Evolutionary conservation across 2,888 invertebrate species (phyloP).

Genomic region (Phasia obesa): DNA sequence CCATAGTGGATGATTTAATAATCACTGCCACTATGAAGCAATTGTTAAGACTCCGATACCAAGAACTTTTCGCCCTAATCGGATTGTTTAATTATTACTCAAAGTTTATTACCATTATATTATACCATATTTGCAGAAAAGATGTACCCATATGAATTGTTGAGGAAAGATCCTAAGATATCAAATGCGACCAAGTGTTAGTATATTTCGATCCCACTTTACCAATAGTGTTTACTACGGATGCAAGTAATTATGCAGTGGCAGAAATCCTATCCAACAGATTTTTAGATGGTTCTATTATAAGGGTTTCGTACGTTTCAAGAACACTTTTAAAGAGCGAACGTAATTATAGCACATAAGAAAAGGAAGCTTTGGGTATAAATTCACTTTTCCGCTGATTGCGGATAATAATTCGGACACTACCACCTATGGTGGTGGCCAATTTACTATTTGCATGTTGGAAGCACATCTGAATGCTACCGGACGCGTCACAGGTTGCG

Average conservation of each 20-base stretch:
- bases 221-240: constrained; percentile 19
- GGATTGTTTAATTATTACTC: constrained; percentile 47
- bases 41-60: too few species aligned
- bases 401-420: too few species aligned
- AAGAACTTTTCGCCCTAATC: neutral
- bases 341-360: constrained; percentile 12
- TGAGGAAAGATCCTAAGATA: constrained; percentile 11
- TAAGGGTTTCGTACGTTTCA: constrained; percentile 10
- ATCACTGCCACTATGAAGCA: too few species aligned
- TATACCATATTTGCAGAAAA: neutral
- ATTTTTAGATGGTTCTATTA: neutral
- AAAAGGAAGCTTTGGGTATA: constrained; percentile 14
- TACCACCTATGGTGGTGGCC: too few species aligned
- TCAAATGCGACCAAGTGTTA: neutral
- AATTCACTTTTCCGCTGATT: too few species aligned
- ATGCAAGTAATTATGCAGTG: constrained; percentile 11
- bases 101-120: neutral
- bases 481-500: too few species aligned
- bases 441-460: too few species aligned
- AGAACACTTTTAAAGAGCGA: neutral
- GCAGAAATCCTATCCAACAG: constrained; percentile 10
- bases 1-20: too few species aligned
- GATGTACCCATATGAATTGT: constrained; percentile 30
- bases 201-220: constrained; percentile 3
- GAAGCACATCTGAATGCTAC: too few species aligned